Evolutionary conservation across 2,113 vertebrate species (phyloP).

Genomic region (Psilopsiagon aymara): DNA sequence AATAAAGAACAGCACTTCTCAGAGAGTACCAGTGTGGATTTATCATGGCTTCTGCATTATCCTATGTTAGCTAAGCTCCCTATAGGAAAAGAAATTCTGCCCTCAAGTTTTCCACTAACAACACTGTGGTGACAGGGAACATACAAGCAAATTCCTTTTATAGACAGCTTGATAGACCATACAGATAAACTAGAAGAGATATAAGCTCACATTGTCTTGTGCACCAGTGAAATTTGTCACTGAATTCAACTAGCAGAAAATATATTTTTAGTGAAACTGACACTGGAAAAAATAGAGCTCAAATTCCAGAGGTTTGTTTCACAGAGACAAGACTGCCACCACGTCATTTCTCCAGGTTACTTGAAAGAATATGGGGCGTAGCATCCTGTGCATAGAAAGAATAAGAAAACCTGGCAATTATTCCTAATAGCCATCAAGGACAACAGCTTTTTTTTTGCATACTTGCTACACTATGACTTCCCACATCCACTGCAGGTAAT

Average conservation of each 20-base stretch:
- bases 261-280: neutral
- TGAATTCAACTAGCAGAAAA: neutral
- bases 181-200: neutral
- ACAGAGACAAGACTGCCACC: neutral
- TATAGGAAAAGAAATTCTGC: neutral
- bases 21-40: neutral
- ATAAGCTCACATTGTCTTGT: neutral
- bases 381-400: neutral
- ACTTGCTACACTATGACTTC: neutral
- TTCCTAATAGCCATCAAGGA: neutral
- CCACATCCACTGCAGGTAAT: neutral
- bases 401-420: neutral
- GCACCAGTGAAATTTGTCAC: neutral
- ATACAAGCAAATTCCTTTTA: neutral
- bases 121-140: neutral
- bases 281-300: neutral
- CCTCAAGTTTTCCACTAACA: neutral
- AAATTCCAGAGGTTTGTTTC: neutral
- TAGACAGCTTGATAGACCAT: neutral
- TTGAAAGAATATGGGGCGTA: neutral
- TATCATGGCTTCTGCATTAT: neutral
- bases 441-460: neutral
- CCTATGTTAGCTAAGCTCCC: neutral
- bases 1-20: constrained; percentile 16
- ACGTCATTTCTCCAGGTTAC: neutral